Evolutionary conservation across 37 sponge, comb jelly and placozoan genomes (phyloP), one percentile per base, ranked within the genome.

Genomic region (Axinella damicornis): DNA sequence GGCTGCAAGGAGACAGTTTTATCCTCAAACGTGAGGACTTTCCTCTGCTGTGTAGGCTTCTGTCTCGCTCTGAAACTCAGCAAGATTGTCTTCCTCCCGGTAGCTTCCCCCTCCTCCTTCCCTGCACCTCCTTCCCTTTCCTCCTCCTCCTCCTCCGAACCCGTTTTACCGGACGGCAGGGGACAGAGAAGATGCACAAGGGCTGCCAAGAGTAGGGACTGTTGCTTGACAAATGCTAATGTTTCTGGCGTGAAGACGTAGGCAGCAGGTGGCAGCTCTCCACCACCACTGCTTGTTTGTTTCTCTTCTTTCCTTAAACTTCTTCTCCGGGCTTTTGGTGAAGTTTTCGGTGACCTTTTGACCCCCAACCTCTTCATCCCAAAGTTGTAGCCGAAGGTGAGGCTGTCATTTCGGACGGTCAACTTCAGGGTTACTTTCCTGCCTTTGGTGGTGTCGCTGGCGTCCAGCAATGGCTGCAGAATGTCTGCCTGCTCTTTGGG

Each of bases 131-230:
- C 37, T 41, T 40, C 37, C 41, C 14, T 37, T 22, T 16, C n/a
- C 28, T 6, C 17, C 21, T 37, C 52, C 52, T 63, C 35, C 6
- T 70, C 59, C 56, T 31, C 35, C 5, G 2, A 53, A 15, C 28
- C 55, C 17, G 57, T 30, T 15, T 35, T 27, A 33, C 35, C 21
- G 52, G 72, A 41, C 2, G 46, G 60, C 0, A 78, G 66, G 0
- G 89, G 89, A 25, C 84, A 84, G 33, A 84, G 40, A 13, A 89
- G 80, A 21, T 61, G 53, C 22, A 89, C 72, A 17, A 89, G 77
- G 1, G 79, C 72, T 0, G 85, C 83, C 36, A 89, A 46, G n/a
- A 89, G 67, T 5, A 79, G 65, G 0, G 70, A 25, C 38, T 73
- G 83, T 0, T 71, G 39, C 55, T 70, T 71, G n/a, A 89, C 79